These are phyloP conservation scores for Trididemnum clinides DNA, from an alignment of 23 tunicate genomes.

Conservation along the genomic window DNA sequence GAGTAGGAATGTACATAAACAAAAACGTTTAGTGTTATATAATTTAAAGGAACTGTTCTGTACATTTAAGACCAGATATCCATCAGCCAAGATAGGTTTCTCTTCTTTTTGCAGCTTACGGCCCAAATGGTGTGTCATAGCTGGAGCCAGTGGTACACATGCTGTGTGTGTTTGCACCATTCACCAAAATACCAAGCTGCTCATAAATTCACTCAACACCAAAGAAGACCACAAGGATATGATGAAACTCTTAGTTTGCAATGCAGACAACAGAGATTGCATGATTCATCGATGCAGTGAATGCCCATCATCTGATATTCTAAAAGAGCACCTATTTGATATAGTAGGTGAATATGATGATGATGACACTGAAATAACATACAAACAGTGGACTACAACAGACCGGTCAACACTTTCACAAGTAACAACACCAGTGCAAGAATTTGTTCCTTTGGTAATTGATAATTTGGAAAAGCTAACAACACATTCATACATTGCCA, in stretches of 20 bases:
- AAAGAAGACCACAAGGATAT: slow-evolving; percentile 27
- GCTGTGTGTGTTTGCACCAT: slow-evolving; percentile 55
- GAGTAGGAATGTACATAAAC: slow-evolving; percentile 38
- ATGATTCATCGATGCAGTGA: slow-evolving; percentile 38
- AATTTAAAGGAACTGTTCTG: slow-evolving; percentile 23
- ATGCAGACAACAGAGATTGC: slow-evolving; percentile 23
- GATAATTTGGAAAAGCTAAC: slow-evolving; percentile 24
- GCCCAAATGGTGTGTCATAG: slow-evolving; percentile 47
- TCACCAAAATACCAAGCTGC: slow-evolving; percentile 33
- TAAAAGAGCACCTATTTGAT: neutral
- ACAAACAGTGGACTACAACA: slow-evolving; percentile 44
- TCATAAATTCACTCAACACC: slow-evolving; percentile 16
- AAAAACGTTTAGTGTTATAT: slow-evolving; percentile 35
- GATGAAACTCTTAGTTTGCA: slow-evolving; percentile 31
- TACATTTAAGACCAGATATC: slow-evolving; percentile 31
- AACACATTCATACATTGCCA: slow-evolving; percentile 43
- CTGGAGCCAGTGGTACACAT: slow-evolving; percentile 34
- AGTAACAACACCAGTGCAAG: slow-evolving; percentile 18
- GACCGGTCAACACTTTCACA: slow-evolving; percentile 29
- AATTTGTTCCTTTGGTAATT: slow-evolving; percentile 15
- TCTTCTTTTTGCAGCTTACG: slow-evolving; percentile 39
- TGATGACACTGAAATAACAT: slow-evolving; percentile 33
- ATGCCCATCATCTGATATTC: slow-evolving; percentile 31
- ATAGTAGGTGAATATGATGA: slow-evolving; percentile 18
- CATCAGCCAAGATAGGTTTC: slow-evolving; percentile 17